phyloP scores from a whole-genome alignment of 2,888 invertebrate genomes.

The Mesorhabditis sp. region DNA sequence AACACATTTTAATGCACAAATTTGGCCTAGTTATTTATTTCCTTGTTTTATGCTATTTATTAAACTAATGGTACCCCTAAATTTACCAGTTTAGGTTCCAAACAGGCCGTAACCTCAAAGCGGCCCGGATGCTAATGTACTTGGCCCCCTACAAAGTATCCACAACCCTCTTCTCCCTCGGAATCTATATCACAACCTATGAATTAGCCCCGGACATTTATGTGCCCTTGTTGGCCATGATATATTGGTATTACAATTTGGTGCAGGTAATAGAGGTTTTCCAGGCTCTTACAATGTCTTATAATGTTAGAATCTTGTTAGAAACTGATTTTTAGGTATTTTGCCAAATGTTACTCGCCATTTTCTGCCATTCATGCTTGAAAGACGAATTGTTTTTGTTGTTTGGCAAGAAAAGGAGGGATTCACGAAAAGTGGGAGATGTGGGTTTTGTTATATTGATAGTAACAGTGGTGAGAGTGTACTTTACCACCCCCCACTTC shows the following conservation, averaged over 20 bases:
- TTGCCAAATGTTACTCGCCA: neutral
- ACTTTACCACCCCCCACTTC: too few relatives aligned
- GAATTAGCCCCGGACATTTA: neutral
- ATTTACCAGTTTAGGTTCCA: neutral
- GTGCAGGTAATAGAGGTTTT: neutral
- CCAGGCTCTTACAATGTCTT: too few relatives aligned
- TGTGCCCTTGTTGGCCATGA: neutral
- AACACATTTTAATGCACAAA: neutral
- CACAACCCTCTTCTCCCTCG: constrained; percentile 6
- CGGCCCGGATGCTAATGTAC: constrained; percentile 1
- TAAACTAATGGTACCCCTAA: too few relatives aligned
- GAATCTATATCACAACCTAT: neutral
- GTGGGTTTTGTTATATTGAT: neutral
- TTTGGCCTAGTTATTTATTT: neutral
- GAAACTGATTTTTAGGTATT: neutral
- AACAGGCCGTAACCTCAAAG: constrained; percentile 1
- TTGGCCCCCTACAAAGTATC: neutral
- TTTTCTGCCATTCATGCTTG: constrained; percentile 1
- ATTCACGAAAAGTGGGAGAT: neutral
- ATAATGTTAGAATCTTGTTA: too few relatives aligned
- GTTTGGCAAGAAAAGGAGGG: neutral
- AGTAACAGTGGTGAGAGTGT: too few relatives aligned
- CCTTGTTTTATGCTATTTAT: too few relatives aligned
- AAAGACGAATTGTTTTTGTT: neutral
- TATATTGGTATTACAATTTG: neutral